Conservation (phyloP, 2,113 vertebrate genomes). For the Scartelaos histophorus region DNA sequence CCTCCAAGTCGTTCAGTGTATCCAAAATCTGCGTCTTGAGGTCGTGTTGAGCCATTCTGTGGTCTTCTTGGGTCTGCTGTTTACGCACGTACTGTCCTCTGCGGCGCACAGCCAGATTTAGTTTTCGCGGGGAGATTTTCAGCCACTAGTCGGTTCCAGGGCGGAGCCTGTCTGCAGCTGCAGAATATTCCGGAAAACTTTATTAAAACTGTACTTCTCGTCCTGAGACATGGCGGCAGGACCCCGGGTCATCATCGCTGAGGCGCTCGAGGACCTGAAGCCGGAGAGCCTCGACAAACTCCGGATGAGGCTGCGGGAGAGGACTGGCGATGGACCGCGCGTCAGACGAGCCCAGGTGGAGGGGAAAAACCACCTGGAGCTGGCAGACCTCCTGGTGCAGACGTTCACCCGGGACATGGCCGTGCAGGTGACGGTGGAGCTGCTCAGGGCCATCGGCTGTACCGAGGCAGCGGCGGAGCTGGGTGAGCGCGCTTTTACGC, state of each 20-base stretch:
- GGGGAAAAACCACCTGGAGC: rapidly evolving
- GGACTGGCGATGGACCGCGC: not conserved
- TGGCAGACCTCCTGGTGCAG: constrained; percentile 32
- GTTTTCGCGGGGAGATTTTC: too few species aligned
- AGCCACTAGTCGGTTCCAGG: not conserved
- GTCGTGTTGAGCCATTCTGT: not conserved
- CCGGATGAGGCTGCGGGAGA: not conserved
- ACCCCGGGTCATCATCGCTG: not conserved
- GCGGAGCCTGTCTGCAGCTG: too few species aligned
- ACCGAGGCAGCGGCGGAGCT: rapidly evolving
- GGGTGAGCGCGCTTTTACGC: constrained; percentile 22
- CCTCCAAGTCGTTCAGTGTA: not conserved
- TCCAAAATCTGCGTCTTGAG: not conserved
- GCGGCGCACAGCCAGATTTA: too few species aligned
- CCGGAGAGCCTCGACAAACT: rapidly evolving
- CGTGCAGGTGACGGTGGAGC: rapidly evolving
- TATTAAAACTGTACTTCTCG: not conserved
- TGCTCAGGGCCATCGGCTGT: constrained; percentile 9
- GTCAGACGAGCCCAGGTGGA: not conserved
- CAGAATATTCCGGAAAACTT: not conserved
- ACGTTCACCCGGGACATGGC: constrained; percentile 14
- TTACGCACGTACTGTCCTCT: too few species aligned
- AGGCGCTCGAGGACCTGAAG: not conserved
- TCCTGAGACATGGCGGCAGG: not conserved
- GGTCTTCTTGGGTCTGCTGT: too few species aligned